A percentile compares a stretch with the other conserved stretches of the same genome.
phyloP scores from a whole-genome alignment of 2,797 vertebrate genomes.

The Oreochromis mossambicus region DNA sequence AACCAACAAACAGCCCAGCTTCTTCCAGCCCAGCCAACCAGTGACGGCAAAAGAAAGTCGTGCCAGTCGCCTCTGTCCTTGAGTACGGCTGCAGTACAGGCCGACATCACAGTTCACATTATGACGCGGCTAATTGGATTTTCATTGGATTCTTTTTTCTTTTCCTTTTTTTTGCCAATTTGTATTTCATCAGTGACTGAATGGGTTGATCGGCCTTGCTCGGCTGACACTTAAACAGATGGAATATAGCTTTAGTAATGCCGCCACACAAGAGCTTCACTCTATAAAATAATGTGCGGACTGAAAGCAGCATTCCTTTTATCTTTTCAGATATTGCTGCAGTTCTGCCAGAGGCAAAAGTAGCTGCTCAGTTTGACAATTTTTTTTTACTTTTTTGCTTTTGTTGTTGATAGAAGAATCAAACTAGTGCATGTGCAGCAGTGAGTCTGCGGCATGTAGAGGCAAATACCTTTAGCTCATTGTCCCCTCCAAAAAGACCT shows the following conservation, averaged over 20 bases:
- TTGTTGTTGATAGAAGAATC: neutral
- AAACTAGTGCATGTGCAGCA: neutral
- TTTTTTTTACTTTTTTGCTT: neutral
- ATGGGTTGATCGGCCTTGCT: neutral
- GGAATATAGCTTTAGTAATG: constrained; percentile 18
- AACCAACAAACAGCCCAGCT: neutral
- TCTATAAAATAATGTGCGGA: neutral
- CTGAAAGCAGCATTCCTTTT: neutral
- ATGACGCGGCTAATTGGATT: constrained; percentile 46
- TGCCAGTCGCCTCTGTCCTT: constrained; percentile 35
- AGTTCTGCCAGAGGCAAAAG: neutral
- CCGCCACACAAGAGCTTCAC: neutral
- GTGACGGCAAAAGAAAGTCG: neutral
- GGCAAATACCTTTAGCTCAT: neutral
- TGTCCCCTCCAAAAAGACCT: neutral
- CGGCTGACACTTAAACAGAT: constrained; percentile 28
- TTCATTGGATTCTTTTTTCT: constrained; percentile 22
- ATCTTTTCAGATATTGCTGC: neutral
- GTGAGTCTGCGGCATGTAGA: neutral
- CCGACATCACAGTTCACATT: constrained; percentile 21
- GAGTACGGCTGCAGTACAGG: neutral
- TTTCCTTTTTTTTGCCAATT: neutral
- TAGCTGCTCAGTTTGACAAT: neutral
- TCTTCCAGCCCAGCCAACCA: neutral
- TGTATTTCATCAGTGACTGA: constrained; percentile 33